Percentiles rank a stretch among this genome's conserved stretches.
Conservation (phyloP, 2,113 vertebrate genomes). For the Copsychus sechellarum region DNA sequence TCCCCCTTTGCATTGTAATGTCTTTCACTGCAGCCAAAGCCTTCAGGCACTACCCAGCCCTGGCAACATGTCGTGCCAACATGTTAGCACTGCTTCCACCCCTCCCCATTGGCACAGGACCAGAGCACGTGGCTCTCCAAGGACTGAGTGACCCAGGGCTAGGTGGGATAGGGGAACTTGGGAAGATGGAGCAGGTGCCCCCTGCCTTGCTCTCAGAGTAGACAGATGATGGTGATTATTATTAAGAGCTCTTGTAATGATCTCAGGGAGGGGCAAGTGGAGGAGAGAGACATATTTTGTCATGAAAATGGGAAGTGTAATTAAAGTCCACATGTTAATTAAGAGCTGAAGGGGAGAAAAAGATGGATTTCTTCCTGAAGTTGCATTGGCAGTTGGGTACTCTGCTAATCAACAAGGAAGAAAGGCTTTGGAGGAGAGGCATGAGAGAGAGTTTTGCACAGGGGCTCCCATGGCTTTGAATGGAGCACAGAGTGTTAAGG, state of each 20-base stretch:
- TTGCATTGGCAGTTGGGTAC: background rate
- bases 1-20: background rate
- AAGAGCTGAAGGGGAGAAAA: background rate
- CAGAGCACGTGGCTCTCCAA: background rate
- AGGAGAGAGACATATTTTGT: background rate
- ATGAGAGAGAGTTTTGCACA: background rate
- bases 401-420: background rate
- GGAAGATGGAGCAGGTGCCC: background rate
- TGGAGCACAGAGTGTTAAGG: background rate
- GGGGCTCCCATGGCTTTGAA: background rate
- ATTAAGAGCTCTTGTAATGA: background rate
- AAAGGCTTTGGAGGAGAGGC: background rate
- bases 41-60: background rate
- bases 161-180: background rate
- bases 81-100: background rate
- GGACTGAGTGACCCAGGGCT: background rate
- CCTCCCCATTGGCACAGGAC: background rate
- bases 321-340: conserved; percentile 14
- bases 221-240: background rate
- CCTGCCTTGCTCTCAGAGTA: background rate
- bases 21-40: background rate
- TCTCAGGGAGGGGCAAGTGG: background rate
- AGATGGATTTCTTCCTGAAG: conserved; percentile 26
- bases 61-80: background rate
- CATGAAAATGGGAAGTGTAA: background rate